phyloP scores from a whole-genome alignment of 2,113 vertebrate genomes.

The Aphyosemion australe region DNA sequence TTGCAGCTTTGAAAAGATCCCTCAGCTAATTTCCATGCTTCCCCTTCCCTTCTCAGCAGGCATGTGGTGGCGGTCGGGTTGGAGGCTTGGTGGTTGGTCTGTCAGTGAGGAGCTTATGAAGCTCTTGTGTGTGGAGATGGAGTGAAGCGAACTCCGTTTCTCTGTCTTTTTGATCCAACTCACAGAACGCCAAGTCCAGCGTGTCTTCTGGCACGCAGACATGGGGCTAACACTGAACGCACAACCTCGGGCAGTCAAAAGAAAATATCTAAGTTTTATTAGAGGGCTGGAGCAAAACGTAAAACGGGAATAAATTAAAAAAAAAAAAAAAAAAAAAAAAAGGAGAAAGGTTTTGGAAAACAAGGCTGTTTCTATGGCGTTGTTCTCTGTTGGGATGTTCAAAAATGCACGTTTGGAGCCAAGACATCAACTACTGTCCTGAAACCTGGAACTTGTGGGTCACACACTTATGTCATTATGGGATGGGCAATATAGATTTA shows the following conservation, averaged over 20 bases:
- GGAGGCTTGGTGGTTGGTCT: conserved; percentile 66
- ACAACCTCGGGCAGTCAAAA: conserved; percentile 55
- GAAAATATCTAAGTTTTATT: conserved; percentile 36
- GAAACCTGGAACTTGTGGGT: conserved; percentile 16
- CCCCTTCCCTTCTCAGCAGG: conserved; percentile 36
- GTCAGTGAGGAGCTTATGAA: conserved; percentile 57
- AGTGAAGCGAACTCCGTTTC: conserved; percentile 34
- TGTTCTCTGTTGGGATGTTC: conserved; percentile 20
- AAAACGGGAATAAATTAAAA: conserved; percentile 24
- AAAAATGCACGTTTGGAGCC: conserved; percentile 24
- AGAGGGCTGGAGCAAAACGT: conserved; percentile 21
- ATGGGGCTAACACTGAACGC: conserved; percentile 43
- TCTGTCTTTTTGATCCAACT: conserved; percentile 48
- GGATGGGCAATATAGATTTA: no score
- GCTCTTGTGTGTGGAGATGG: conserved; percentile 53
- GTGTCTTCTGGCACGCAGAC: conserved; percentile 44
- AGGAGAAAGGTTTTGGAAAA: conserved; percentile 28
- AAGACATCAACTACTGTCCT: conserved; percentile 16
- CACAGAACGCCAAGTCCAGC: conserved; percentile 40
- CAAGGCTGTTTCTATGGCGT: conserved; percentile 22
- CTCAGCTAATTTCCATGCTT: conserved; percentile 57
- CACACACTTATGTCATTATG: conserved; percentile 7
- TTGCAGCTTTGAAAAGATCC: conserved; percentile 51
- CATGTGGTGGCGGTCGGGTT: conserved; percentile 54
- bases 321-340: conserved; percentile 24